Evolutionary conservation across 2,888 invertebrate genomes (phyloP).

Genomic region (Amblyjoppa fuscipennis): DNA sequence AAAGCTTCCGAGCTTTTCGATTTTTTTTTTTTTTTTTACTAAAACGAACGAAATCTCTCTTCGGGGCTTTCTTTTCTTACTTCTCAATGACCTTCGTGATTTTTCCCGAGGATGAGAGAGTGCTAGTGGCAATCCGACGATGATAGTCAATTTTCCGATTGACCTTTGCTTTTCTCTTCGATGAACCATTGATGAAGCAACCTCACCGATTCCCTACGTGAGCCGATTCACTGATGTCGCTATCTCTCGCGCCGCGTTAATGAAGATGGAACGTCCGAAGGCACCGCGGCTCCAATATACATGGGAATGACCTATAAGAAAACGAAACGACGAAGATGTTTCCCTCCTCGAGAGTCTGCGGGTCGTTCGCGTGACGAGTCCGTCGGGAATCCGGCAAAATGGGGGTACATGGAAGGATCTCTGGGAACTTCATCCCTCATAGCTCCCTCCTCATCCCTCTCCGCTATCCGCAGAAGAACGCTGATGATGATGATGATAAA

Average conservation of each 20-base stretch:
- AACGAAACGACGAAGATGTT: slow-evolving; percentile 42
- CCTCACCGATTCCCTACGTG: slow-evolving; percentile 7
- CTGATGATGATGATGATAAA: slow-evolving; percentile 59
- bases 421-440: slow-evolving; percentile 22
- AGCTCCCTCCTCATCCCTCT: neutral
- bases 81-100: neutral
- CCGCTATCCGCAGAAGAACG: slow-evolving; percentile 24
- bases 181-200: neutral
- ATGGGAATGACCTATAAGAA: slow-evolving; percentile 14
- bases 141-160: neutral
- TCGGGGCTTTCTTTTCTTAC: neutral
- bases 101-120: neutral
- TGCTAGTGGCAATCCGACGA: neutral
- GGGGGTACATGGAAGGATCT: neutral
- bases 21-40: neutral
- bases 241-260: neutral
- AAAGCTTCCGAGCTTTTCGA: neutral
- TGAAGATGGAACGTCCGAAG: slow-evolving; percentile 3
- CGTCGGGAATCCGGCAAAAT: slow-evolving; percentile 7
- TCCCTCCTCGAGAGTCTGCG: slow-evolving; percentile 15
- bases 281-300: neutral
- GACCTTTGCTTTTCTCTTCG: neutral
- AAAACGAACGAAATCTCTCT: neutral
- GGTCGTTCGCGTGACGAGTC: slow-evolving; percentile 51
- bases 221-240: neutral